Conservation (phyloP, 2,888 invertebrate genomes). For the Pristionchus japonicus region DNA sequence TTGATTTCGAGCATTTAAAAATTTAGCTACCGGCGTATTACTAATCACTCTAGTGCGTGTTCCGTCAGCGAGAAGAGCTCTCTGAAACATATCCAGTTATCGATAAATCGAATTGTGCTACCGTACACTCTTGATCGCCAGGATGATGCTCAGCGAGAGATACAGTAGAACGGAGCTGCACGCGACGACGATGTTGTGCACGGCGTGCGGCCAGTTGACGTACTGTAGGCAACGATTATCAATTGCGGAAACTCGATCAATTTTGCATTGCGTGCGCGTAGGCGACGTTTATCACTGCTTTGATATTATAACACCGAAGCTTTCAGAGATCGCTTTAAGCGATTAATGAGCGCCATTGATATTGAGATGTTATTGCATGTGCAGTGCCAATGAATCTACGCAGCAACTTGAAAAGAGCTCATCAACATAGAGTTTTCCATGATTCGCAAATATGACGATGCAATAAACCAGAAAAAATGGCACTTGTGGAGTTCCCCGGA, state of each 20-base stretch:
- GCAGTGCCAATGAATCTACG: not conserved
- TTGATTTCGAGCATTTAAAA: not conserved
- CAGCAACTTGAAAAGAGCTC: too few relatives aligned
- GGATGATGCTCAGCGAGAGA: not conserved
- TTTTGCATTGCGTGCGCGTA: not conserved
- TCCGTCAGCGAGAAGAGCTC: not conserved
- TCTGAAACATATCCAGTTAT: not conserved
- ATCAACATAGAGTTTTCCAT: too few relatives aligned
- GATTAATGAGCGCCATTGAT: not conserved
- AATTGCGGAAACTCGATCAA: not conserved
- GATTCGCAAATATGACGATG: too few relatives aligned
- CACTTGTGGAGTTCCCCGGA: too few relatives aligned
- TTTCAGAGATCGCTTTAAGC: not conserved
- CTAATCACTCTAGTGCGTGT: not conserved
- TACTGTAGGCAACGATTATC: not conserved
- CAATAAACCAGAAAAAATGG: too few relatives aligned
- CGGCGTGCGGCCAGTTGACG: not conserved
- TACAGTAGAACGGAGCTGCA: not conserved
- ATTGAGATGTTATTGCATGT: not conserved
- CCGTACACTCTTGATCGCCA: not conserved
- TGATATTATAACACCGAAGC: too few relatives aligned
- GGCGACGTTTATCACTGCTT: not conserved
- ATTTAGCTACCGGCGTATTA: not conserved
- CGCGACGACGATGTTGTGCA: not conserved
- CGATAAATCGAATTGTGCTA: not conserved